A percentile compares a stretch with the other conserved stretches of the same genome.
These are phyloP conservation scores for Cyclopterus lumpus DNA, from an alignment of 2,797 vertebrate species.

Conservation along the genomic window DNA sequence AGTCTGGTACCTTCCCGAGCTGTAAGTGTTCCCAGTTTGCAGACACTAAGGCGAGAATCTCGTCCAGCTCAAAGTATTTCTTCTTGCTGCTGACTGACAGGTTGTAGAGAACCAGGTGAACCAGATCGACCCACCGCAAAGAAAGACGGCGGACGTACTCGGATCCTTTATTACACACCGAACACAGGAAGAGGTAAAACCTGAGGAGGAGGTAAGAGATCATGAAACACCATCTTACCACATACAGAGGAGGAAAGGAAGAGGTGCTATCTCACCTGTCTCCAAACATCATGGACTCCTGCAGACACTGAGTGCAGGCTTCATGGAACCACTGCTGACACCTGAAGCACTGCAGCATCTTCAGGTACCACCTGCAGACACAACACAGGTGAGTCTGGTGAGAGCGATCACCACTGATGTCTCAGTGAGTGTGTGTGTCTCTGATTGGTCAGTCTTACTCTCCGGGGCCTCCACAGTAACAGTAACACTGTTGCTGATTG, in stretches of 20 bases:
- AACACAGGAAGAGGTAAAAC: constrained; percentile 95
- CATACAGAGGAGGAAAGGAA: background rate
- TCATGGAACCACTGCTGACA: constrained; percentile 98
- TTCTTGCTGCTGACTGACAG: constrained; percentile 96
- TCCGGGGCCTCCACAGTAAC: constrained; percentile 96
- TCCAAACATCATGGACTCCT: constrained; percentile 94
- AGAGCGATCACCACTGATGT: background rate
- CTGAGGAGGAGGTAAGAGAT: constrained; percentile 65
- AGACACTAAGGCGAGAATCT: constrained; percentile 92
- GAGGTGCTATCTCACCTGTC: constrained; percentile 81
- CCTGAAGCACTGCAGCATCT: constrained; percentile 95
- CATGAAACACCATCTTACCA: background rate
- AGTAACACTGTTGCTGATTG: constrained; percentile 98
- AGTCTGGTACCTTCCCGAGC: constrained; percentile 89
- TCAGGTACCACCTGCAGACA: constrained; percentile 87
- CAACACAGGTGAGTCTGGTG: background rate
- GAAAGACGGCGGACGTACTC: constrained; percentile 94
- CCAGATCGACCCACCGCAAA: constrained; percentile 94
- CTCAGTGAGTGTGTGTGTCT: background rate
- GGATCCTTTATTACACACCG: constrained; percentile 93
- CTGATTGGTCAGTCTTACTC: constrained; percentile 86
- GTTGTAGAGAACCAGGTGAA: constrained; percentile 95
- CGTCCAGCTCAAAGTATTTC: constrained; percentile 97
- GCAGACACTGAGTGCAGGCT: constrained; percentile 95
- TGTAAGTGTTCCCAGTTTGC: constrained; percentile 93